Base-by-base conservation (phyloP, 2,888 invertebrate species). In the Pharmacophagus antenor region DNA sequence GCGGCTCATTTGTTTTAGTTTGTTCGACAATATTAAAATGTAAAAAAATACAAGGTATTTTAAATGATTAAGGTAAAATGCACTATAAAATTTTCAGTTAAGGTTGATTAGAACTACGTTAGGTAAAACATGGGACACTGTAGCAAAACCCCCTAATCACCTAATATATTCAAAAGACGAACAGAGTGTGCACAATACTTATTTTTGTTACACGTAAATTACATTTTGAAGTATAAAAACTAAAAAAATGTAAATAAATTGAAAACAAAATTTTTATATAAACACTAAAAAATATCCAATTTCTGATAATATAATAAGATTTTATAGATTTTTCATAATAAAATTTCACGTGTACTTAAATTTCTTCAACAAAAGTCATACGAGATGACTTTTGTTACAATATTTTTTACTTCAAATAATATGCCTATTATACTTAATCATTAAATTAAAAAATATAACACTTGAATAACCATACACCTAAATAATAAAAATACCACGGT, bases 401-500 rank as follows among this genome's bases (percentile, higher is more conserved):
- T 15, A 10, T 1, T 31, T n/a, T n/a, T n/a, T 4, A 3, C 31
- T 10, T 31, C 10, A 31, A 31, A 10, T 31, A 31, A 10, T 31
- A 31, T 31, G 10, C 10, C 31, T 31, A 37, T 37, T 37, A 4
- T 37, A 37, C 5, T n/a, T 31, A 31, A 31, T 12, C 12, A n/a
- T 3, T 18, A 44, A 18, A 10, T 7, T 44, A 18, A 18, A 44
- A 44, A 17, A 44, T 44, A 8, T n/a, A n/a, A 18, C 18, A 18
- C 10, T 44, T 18, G 18, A 44, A 44, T 18, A 18, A 44, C 18
- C 42, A 44, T 18, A 8, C 42, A 44, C 42, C 42, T 18, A 37
- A 44, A 44, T 44, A 44, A 44, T 44, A 18, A 7, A 44, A 44
- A 44, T 23, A 18, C 23, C 49, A 47, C 46, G 44, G 46, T 46